Evolutionary conservation across 1,140 invertebrate species (phyloP).

Genomic region (Drosophila neocordata): DNA sequence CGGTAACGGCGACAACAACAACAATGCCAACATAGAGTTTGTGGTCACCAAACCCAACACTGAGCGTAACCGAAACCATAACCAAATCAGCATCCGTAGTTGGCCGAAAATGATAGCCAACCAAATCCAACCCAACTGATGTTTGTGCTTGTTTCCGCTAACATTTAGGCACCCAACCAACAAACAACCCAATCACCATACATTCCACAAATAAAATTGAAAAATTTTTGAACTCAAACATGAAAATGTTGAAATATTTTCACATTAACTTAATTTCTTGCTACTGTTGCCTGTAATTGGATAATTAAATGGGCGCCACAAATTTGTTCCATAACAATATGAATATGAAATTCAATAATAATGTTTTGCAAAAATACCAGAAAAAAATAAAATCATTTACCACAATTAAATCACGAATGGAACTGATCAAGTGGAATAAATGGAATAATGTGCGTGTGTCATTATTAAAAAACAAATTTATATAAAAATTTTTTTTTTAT

Average conservation of each 20-base stretch:
- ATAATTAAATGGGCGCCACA: slow-evolving; percentile 72
- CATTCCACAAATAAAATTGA: slow-evolving; percentile 21
- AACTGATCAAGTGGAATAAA: slow-evolving; percentile 53
- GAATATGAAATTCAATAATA: slow-evolving; percentile 60
- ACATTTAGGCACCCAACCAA: neutral
- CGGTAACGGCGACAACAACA: slow-evolving; percentile 23
- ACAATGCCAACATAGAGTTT: slow-evolving; percentile 9
- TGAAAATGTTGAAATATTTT: slow-evolving; percentile 44
- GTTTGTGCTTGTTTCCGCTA: slow-evolving; percentile 55
- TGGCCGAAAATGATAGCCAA: slow-evolving; percentile 59
- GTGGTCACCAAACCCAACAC: slow-evolving; percentile 27
- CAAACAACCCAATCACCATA: neutral
- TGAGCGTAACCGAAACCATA: slow-evolving; percentile 32
- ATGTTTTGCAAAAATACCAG: slow-evolving; percentile 39
- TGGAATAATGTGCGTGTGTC: slow-evolving; percentile 23
- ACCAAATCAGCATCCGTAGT: slow-evolving; percentile 51
- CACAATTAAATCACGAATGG: slow-evolving; percentile 57
- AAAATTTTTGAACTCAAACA: slow-evolving; percentile 35
- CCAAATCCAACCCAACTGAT: slow-evolving; percentile 47
- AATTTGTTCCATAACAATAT: slow-evolving; percentile 51
- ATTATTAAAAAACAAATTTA: too few relatives aligned
- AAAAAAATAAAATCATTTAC: slow-evolving; percentile 29
- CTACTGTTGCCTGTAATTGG: slow-evolving; percentile 59
- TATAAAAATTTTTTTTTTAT: neutral
- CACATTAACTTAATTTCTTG: slow-evolving; percentile 56